A percentile compares a stretch with the other conserved stretches of the same genome.
Conservation (phyloP, 2,888 invertebrate genomes). For the Mesochorus sp. region DNA sequence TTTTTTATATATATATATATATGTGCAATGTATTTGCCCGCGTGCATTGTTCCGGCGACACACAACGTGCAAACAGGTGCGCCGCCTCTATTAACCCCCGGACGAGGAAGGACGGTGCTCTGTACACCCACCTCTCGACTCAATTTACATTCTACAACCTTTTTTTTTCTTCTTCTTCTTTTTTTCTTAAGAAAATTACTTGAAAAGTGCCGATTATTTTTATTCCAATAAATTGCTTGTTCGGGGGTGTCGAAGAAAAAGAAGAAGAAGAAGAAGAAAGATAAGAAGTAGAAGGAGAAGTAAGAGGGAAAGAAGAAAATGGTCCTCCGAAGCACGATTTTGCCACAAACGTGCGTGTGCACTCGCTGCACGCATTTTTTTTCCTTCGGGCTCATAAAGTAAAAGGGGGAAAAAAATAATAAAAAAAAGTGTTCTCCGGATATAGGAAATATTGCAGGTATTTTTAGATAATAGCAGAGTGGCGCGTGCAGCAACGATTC, state of each 20-base stretch:
- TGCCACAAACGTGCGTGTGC: too few species aligned
- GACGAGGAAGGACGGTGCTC: constrained; percentile 4
- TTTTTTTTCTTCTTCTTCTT: background rate
- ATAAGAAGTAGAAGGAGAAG: too few species aligned
- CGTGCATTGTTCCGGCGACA: constrained; percentile 31
- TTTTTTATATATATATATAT: background rate
- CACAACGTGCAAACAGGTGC: constrained; percentile 69
- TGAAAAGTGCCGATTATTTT: too few species aligned
- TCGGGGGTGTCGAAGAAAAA: too few species aligned
- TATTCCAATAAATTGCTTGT: too few species aligned
- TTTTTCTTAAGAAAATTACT: background rate
- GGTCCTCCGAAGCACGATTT: too few species aligned
- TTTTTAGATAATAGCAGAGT: background rate
- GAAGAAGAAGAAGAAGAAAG: too few species aligned
- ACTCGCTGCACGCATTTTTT: background rate
- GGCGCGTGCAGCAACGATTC: constrained; percentile 41
- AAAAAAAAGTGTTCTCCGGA: background rate
- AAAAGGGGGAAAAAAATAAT: too few species aligned
- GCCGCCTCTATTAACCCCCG: constrained; percentile 47
- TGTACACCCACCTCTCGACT: background rate
- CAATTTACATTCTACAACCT: background rate
- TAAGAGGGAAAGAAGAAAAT: too few species aligned
- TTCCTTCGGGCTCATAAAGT: too few species aligned
- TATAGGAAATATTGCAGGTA: background rate
- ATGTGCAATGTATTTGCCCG: too few species aligned